These are phyloP conservation scores for Balearica regulorum DNA, from an alignment of 2,797 vertebrate genomes.

Conservation along the genomic window DNA sequence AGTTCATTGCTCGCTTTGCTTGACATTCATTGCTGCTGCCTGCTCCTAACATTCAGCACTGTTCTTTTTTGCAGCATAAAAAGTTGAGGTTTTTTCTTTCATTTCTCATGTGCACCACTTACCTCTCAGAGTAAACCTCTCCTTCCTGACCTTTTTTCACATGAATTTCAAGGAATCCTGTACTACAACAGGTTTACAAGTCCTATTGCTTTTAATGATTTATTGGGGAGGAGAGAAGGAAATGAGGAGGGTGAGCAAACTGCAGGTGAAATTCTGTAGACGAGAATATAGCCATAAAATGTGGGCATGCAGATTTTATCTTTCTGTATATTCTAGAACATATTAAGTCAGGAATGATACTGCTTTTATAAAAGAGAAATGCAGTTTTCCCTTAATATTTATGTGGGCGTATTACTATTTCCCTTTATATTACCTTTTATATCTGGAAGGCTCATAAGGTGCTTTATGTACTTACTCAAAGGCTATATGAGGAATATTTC, in stretches of 20 bases:
- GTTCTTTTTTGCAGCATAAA: neutral
- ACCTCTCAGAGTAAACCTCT: neutral
- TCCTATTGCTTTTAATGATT: neutral
- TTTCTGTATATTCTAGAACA: conserved; percentile 9
- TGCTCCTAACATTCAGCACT: neutral
- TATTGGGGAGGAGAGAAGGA: neutral
- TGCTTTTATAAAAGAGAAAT: neutral
- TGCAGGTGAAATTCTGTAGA: neutral
- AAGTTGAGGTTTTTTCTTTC: neutral
- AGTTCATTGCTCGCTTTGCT: neutral
- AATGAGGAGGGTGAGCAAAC: neutral
- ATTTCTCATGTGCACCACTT: neutral
- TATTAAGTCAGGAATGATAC: conserved; percentile 1
- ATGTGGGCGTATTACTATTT: neutral
- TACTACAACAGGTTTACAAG: neutral
- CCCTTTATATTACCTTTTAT: conserved; percentile 13
- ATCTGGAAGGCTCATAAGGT: conserved; percentile 12
- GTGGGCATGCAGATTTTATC: neutral
- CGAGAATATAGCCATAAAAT: neutral
- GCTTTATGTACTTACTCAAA: conserved; percentile 20
- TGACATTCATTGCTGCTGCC: neutral
- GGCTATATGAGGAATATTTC: neutral
- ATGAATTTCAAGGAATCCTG: neutral
- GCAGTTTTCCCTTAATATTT: conserved; percentile 24
- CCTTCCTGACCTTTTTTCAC: neutral